A percentile compares a stretch with the other conserved stretches of the same genome.
phyloP scores from a whole-genome alignment of 2,113 vertebrate species.

The Delphinus delphis region DNA sequence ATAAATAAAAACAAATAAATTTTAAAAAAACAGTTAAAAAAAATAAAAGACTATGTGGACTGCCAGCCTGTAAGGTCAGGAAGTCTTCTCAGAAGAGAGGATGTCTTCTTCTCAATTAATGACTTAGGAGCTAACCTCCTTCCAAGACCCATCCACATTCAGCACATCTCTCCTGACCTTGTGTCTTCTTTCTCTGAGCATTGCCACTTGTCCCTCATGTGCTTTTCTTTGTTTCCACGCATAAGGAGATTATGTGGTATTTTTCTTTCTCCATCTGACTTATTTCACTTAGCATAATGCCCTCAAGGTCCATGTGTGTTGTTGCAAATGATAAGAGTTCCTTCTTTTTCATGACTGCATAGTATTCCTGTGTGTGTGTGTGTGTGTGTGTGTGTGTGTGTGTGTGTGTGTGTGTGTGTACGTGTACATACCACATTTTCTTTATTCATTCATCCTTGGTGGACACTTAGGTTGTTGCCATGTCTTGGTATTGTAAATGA shows the following conservation, averaged over 20 bases:
- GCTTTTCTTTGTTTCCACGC: neutral
- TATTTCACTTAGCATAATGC: neutral
- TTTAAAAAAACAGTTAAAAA: too few species aligned
- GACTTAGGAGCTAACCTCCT: neutral
- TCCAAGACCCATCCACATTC: neutral
- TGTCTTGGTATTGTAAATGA: neutral
- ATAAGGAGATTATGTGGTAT: neutral
- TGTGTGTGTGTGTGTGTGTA: neutral
- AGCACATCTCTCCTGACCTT: too few species aligned
- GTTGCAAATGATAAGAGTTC: neutral
- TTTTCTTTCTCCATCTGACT: neutral
- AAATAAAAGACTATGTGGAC: neutral
- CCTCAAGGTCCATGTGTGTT: neutral
- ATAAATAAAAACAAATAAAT: too few species aligned
- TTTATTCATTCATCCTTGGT: neutral
- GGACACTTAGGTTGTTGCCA: neutral
- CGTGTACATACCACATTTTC: neutral
- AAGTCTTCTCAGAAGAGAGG: neutral
- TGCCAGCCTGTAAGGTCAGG: too few species aligned
- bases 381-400: neutral
- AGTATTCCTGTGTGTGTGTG: neutral
- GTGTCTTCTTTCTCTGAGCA: neutral
- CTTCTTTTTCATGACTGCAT: neutral
- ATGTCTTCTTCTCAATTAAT: neutral
- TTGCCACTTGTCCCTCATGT: neutral